These are phyloP conservation scores for Melinopterus prodromus DNA, from an alignment of 2,888 invertebrate genomes.

Conservation along the genomic window DNA sequence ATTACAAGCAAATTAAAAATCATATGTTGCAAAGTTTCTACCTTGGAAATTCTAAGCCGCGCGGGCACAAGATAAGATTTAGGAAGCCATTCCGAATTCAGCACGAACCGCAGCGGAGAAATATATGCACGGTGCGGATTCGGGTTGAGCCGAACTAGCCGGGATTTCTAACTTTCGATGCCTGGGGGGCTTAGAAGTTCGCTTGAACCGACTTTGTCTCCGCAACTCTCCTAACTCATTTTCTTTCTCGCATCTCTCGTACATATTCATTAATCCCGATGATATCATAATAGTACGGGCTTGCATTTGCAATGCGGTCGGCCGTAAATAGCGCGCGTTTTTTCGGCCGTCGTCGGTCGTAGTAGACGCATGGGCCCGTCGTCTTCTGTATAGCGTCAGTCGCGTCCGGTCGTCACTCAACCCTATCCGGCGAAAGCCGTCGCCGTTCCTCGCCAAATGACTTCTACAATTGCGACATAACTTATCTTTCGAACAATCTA, in stretches of 20 bases:
- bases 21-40: background rate
- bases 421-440: conserved; percentile 45
- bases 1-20: background rate
- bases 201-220: background rate
- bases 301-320: conserved; percentile 41
- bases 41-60: background rate
- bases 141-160: conserved; percentile 31
- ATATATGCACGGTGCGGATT: conserved; percentile 43
- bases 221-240: conserved; percentile 14
- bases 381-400: conserved; percentile 46
- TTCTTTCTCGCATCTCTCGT: conserved; percentile 22
- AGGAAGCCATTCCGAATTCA: conserved; percentile 27
- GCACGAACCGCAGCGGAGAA: conserved; percentile 31
- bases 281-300: conserved; percentile 19
- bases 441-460: conserved; percentile 57
- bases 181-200: conserved; percentile 32
- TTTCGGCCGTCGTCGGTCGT: conserved; percentile 38
- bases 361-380: conserved; percentile 49
- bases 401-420: conserved; percentile 27
- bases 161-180: conserved; percentile 31
- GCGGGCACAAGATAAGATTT: background rate
- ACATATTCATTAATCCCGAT: conserved; percentile 26
- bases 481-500: conserved; percentile 57
- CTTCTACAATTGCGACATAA: conserved; percentile 57
- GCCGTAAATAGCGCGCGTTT: conserved; percentile 41